Base-by-base conservation (phyloP, 2,888 invertebrate genomes). In the Exephanes ischioxanthus region DNA sequence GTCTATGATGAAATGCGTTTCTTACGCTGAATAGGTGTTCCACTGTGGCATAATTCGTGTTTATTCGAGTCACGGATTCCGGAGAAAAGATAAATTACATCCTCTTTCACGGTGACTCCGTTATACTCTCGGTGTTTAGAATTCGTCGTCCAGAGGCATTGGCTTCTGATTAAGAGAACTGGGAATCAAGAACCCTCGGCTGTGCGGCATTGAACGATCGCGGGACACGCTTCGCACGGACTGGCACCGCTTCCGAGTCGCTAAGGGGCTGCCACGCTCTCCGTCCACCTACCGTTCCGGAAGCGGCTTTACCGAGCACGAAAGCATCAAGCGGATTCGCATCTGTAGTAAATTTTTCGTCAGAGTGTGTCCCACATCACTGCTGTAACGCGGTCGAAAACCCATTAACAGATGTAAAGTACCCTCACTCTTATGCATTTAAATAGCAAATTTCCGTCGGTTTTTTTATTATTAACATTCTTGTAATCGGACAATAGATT, bases 201-300 rank as follows among this genome's bases (percentile, higher is more conserved):
- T 37, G 48, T 71, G 78, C 76, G 63, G 85, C 78, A 78, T 66
- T 75, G 87, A 90, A 90, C 89, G 89, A 87, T 86, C 87, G 77
- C 87, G 85, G 88, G 89, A 88, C 91, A 91, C 91, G 91, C 90
- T 89, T 91, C 87, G 90, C 87, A 91, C 91, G 63, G 87, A 76
- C 90, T 91, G 91, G 91, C 87, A 91, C 91, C 88, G 88, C 85
- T 66, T 30, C 16, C 26, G 63, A 51, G 63, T 79, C 41, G 51
- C 48, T 68, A 70, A 81, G 78, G 78, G 75, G 68, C 53, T 72
- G 79, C 72, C 71, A 63, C 58, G 55, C 45, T 51, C 66, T 37
- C 14, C 71, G 41, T 16, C 70, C 26, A 9, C 55, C 58, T 22
- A 11, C 55, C 55, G 63, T 71, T 66, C 30, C 79, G 26, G 58